phyloP scores from a whole-genome alignment of 2,888 invertebrate species.

The Euspilapteryx auroguttella region DNA sequence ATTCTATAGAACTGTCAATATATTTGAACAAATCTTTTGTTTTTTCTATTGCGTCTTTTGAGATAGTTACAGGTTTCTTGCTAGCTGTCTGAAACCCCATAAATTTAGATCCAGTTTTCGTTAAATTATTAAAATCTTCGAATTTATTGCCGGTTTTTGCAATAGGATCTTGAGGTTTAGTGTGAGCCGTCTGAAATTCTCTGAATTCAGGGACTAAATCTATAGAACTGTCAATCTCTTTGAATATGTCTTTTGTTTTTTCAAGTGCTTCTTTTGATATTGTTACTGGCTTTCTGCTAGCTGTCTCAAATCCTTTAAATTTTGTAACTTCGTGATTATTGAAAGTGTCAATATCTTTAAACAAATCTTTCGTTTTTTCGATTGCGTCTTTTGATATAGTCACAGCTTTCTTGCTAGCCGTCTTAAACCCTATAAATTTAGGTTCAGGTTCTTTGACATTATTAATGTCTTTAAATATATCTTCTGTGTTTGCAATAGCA shows the following conservation, averaged over 20 bases:
- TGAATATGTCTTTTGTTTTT: constrained; percentile 19
- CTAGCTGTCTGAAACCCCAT: constrained; percentile 24
- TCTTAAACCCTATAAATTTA: neutral
- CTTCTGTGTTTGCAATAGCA: constrained; percentile 14
- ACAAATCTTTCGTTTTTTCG: neutral
- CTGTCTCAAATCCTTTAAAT: constrained; percentile 17
- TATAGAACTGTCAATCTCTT: constrained; percentile 12
- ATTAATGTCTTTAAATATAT: constrained; percentile 1
- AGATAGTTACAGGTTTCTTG: constrained; percentile 20
- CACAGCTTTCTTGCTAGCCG: neutral
- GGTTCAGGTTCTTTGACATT: neutral
- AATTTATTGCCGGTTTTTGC: constrained; percentile 13
- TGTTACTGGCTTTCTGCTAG: constrained; percentile 16
- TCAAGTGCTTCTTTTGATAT: constrained; percentile 18
- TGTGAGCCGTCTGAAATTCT: constrained; percentile 27
- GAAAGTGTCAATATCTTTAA: neutral
- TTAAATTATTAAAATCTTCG: constrained; percentile 7
- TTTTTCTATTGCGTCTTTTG: constrained; percentile 18
- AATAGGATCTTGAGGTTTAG: constrained; percentile 17
- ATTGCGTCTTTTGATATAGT: neutral
- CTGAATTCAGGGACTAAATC: constrained; percentile 6
- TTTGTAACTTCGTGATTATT: neutral
- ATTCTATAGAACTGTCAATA: too few species aligned
- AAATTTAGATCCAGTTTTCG: constrained; percentile 3
- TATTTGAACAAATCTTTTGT: constrained; percentile 15